phyloP scores from a whole-genome alignment of 2,888 invertebrate genomes.

The Diploptera punctata region DNA sequence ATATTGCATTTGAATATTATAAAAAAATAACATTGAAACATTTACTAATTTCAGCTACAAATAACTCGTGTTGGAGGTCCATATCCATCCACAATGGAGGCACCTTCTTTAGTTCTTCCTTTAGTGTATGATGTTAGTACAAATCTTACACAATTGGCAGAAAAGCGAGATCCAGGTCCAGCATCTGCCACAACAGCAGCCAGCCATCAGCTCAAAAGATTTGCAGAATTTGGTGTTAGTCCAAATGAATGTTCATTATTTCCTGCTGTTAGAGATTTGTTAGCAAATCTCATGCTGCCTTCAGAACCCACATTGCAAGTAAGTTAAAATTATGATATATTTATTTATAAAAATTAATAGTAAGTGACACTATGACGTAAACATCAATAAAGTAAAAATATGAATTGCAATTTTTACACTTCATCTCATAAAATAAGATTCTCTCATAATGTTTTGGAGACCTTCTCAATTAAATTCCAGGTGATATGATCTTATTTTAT shows the following conservation, averaged over 20 bases:
- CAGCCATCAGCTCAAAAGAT: conserved; percentile 69
- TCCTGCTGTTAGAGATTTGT: conserved; percentile 87
- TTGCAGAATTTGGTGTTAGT: conserved; percentile 73
- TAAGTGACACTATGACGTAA: neutral
- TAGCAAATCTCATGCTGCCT: conserved; percentile 83
- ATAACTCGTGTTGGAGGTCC: conserved; percentile 71
- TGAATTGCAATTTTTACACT: too few species aligned
- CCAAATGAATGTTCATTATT: conserved; percentile 85
- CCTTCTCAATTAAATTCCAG: too few species aligned
- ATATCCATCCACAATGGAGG: conserved; percentile 67
- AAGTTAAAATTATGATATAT: neutral
- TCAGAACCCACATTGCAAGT: conserved; percentile 70
- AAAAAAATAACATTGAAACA: too few species aligned
- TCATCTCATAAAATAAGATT: too few species aligned
- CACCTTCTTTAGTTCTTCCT: conserved; percentile 81
- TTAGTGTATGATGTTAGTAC: conserved; percentile 88
- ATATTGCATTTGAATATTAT: too few species aligned
- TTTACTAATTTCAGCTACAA: too few species aligned
- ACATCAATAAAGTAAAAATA: neutral
- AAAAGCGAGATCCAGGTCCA: conserved; percentile 73
- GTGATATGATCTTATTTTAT: too few species aligned
- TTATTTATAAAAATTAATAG: too few species aligned
- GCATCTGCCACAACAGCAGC: conserved; percentile 68
- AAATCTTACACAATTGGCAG: conserved; percentile 87
- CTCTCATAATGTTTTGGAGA: too few species aligned